A percentile compares a stretch with the other conserved stretches of the same genome.
Evolutionary conservation across 2,888 invertebrate species (phyloP).

Genomic region (Ectropis crepuscularia): DNA sequence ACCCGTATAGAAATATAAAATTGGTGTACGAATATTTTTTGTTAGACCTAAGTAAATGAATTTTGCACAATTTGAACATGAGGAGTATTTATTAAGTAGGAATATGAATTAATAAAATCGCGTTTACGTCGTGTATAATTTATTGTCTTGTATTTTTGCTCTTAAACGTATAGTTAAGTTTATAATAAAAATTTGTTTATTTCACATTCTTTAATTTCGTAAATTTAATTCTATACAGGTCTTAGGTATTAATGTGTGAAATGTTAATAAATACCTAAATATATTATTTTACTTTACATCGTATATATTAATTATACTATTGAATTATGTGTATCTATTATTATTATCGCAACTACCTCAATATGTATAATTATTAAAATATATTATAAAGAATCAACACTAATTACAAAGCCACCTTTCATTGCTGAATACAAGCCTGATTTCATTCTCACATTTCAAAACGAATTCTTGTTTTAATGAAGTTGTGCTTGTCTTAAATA

Average conservation of each 20-base stretch:
- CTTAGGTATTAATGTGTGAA: constrained; percentile 1
- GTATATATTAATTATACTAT: background rate
- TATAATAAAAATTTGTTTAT: constrained; percentile 1
- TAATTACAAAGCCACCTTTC: background rate
- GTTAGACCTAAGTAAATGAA: too few relatives aligned
- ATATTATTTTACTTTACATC: constrained; percentile 6
- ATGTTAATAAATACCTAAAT: constrained; percentile 9
- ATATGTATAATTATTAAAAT: background rate
- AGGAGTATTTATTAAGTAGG: background rate
- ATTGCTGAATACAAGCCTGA: constrained; percentile 2
- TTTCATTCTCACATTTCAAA: background rate
- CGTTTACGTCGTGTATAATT: constrained; percentile 1
- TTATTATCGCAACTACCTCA: background rate
- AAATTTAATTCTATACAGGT: background rate
- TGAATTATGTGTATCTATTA: background rate
- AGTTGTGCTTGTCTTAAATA: background rate
- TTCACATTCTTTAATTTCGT: constrained; percentile 2
- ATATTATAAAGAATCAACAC: background rate
- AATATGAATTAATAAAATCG: constrained; percentile 18
- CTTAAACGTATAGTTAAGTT: constrained; percentile 6
- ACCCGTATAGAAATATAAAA: too few relatives aligned
- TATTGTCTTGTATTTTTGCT: constrained; percentile 5
- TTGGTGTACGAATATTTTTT: too few relatives aligned
- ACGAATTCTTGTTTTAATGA: background rate
- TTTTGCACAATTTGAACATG: too few relatives aligned